Percentiles rank a stretch among this genome's conserved stretches.
These are phyloP conservation scores for Sussaba pulchella DNA, from an alignment of 2,888 invertebrate genomes.

Conservation along the genomic window DNA sequence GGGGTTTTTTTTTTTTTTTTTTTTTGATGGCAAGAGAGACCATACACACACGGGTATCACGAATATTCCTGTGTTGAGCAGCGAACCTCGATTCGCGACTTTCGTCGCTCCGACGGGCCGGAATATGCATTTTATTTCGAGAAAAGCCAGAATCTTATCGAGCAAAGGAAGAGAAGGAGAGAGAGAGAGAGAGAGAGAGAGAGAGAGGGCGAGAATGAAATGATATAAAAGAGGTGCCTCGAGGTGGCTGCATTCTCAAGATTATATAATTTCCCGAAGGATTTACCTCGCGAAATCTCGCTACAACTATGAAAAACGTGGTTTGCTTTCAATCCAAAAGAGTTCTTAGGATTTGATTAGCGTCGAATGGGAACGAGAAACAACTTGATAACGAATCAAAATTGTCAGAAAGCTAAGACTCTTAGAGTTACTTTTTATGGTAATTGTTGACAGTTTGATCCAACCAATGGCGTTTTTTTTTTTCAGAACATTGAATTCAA, in stretches of 20 bases:
- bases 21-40: background rate
- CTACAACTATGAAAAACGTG: background rate
- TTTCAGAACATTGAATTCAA: no score
- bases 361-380: background rate
- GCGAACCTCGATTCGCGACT: constrained; percentile 15
- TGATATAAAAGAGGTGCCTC: constrained; percentile 13
- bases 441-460: no score
- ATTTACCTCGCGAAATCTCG: constrained; percentile 25
- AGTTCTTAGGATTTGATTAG: background rate
- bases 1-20: no score
- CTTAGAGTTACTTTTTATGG: no score
- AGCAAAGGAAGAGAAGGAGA: constrained; percentile 7
- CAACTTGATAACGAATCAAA: background rate
- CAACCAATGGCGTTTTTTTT: no score
- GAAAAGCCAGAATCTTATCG: constrained; percentile 18
- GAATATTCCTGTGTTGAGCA: background rate
- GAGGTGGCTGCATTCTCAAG: constrained; percentile 25
- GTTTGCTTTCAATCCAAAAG: background rate
- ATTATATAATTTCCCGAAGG: constrained; percentile 63
- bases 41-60: background rate
- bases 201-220: background rate
- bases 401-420: background rate
- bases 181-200: background rate
- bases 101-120: constrained; percentile 40
- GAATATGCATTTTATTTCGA: constrained; percentile 47